Percentiles rank a stretch among this genome's conserved stretches.
These are phyloP conservation scores for Bubo blakistoni DNA, from an alignment of 2,113 vertebrate genomes.

Conservation along the genomic window DNA sequence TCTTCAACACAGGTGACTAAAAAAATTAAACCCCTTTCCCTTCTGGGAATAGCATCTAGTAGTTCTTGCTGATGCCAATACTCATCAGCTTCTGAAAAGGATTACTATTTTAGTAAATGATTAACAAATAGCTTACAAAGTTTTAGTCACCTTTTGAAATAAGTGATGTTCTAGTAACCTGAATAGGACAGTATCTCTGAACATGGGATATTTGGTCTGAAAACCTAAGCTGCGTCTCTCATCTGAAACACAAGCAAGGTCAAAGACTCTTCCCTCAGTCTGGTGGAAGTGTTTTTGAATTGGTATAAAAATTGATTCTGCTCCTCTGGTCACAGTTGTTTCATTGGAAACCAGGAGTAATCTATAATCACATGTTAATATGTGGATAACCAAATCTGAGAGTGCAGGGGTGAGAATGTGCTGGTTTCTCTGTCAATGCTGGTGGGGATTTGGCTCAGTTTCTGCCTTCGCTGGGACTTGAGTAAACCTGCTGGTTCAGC, in stretches of 20 bases:
- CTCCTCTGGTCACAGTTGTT: background rate
- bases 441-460: constrained; percentile 28
- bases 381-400: background rate
- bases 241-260: background rate
- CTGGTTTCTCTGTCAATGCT: background rate
- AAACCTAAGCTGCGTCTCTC: background rate
- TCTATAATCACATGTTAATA: background rate
- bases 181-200: background rate
- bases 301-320: background rate
- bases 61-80: background rate
- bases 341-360: background rate
- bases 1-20: background rate
- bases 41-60: background rate
- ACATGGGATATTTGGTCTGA: background rate
- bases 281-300: background rate
- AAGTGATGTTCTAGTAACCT: background rate
- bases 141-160: background rate
- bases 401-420: background rate
- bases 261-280: background rate
- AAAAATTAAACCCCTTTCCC: background rate
- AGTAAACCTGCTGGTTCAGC: constrained; percentile 36
- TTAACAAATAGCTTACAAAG: background rate
- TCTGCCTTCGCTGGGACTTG: background rate
- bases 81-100: background rate
- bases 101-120: background rate